A percentile compares a stretch with the other conserved stretches of the same genome.
Conservation (phyloP, 2,888 invertebrate genomes). For the Andrena chrysosceles region DNA sequence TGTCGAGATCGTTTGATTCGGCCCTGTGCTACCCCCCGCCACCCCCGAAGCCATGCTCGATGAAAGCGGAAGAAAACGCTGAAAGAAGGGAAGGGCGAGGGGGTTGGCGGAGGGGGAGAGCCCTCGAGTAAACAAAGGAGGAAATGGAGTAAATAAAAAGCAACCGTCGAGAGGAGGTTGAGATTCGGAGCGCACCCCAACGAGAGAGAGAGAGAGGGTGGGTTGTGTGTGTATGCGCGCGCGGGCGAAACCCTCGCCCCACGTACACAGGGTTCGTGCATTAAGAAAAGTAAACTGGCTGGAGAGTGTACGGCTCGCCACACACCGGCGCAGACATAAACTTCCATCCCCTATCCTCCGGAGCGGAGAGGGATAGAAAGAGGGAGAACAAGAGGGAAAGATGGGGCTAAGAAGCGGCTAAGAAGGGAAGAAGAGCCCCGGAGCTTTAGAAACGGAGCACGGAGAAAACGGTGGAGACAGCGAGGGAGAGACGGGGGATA, state of each 20-base stretch:
- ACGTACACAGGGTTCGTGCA: conserved; percentile 48
- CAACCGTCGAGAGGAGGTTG: conserved; percentile 70
- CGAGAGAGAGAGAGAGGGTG: neutral
- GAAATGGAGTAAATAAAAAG: conserved; percentile 83
- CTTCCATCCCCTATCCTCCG: conserved; percentile 3
- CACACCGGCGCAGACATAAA: conserved; percentile 28
- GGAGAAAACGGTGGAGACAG: conserved; percentile 1
- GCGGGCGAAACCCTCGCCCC: neutral
- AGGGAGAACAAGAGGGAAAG: conserved; percentile 4
- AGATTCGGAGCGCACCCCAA: conserved; percentile 51
- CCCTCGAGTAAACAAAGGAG: conserved; percentile 80
- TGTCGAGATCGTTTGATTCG: conserved; percentile 63
- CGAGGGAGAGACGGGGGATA: no score
- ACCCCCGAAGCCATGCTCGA: conserved; percentile 34
- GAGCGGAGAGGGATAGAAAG: neutral
- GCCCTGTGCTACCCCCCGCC: conserved; percentile 30
- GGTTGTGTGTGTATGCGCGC: conserved; percentile 1
- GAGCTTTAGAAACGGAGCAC: conserved; percentile 6
- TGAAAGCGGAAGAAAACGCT: conserved; percentile 28
- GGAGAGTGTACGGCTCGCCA: neutral
- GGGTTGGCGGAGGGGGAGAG: conserved; percentile 42
- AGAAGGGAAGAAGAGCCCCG: conserved; percentile 25
- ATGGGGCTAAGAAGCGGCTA: conserved; percentile 6
- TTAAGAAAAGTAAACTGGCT: conserved; percentile 50
- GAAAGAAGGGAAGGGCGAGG: conserved; percentile 20